Evolutionary conservation across 37 sponge, comb jelly and placozoan genomes (phyloP).

Genomic region (Diacarnus erythraeanus): DNA sequence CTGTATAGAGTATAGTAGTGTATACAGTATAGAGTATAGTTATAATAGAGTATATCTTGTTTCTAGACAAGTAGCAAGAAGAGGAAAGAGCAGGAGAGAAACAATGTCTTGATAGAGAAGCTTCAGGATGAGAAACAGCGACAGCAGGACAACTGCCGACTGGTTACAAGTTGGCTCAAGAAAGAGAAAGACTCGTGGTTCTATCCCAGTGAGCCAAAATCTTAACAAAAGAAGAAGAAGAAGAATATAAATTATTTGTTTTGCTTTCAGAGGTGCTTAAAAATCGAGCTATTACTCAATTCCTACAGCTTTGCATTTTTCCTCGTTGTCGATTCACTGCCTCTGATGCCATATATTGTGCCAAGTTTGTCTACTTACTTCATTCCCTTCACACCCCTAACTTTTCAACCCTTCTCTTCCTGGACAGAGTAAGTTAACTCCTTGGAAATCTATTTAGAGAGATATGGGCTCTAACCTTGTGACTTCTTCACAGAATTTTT

Average conservation of each 20-base stretch:
- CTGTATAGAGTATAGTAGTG: no score
- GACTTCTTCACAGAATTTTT: conserved; percentile 77
- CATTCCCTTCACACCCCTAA: conserved; percentile 84
- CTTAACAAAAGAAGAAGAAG: no score
- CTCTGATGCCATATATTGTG: conserved; percentile 92
- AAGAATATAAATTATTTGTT: no score
- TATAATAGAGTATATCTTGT: neutral
- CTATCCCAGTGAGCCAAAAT: conserved; percentile 55
- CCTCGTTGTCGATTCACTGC: conserved; percentile 93
- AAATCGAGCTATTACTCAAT: conserved; percentile 86
- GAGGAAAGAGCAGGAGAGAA: conserved; percentile 93
- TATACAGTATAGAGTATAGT: neutral
- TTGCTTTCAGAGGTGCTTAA: conserved; percentile 68
- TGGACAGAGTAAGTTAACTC: conserved; percentile 89
- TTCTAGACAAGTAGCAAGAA: conserved; percentile 80
- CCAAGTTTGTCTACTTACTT: conserved; percentile 84
- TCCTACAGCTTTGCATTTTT: conserved; percentile 96
- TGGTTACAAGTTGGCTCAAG: conserved; percentile 71
- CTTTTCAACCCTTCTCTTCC: conserved; percentile 98
- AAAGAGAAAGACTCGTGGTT: conserved; percentile 91
- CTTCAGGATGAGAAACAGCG: conserved; percentile 83
- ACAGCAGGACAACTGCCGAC: conserved; percentile 88
- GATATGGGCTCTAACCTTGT: neutral
- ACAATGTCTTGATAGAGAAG: conserved; percentile 74
- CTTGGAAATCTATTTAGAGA: no score